Evolutionary conservation across 2,113 vertebrate genomes (phyloP).

Genomic region (Polypterus senegalus): DNA sequence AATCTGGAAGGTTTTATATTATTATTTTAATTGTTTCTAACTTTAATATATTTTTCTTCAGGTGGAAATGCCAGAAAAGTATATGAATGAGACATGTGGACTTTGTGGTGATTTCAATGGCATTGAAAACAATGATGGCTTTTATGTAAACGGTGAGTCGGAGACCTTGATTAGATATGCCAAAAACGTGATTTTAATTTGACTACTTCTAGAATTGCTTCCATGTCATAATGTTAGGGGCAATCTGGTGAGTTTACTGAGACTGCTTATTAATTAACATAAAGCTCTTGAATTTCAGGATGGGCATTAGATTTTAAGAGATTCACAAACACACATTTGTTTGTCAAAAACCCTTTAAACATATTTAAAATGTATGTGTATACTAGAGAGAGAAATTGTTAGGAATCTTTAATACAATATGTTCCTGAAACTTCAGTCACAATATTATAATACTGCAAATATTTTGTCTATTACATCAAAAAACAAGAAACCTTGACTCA

Average conservation of each 20-base stretch:
- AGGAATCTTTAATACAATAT: no score
- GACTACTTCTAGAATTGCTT: background rate
- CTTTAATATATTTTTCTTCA: constrained; percentile 17
- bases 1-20: no score
- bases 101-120: constrained; percentile 55
- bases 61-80: constrained; percentile 42
- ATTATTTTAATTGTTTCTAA: background rate
- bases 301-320: background rate
- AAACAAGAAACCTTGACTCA: no score
- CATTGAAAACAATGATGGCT: constrained; percentile 24
- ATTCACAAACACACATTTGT: no score
- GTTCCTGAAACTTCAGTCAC: no score
- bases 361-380: no score
- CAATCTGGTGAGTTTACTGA: background rate
- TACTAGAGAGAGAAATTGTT: no score
- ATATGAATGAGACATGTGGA: constrained; percentile 39
- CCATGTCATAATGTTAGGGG: background rate
- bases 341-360: no score
- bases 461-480: no score
- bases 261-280: background rate
- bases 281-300: background rate
- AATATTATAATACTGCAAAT: no score
- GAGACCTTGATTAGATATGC: background rate
- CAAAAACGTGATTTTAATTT: background rate
- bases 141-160: constrained; percentile 31